phyloP scores from a whole-genome alignment of 2,888 invertebrate species.

The Archips crataeganus region DNA sequence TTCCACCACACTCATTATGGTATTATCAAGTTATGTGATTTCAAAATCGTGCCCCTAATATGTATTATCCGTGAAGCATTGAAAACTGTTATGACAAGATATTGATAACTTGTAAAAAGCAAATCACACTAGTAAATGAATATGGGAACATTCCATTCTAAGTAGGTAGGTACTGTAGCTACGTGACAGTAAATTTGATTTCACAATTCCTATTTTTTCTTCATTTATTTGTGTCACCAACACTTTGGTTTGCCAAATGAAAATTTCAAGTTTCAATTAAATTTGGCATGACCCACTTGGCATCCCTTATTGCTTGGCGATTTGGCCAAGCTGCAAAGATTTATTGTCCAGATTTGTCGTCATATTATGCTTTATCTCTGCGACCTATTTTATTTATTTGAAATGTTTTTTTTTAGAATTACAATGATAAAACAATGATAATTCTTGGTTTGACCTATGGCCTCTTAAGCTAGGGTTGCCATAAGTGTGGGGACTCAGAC shows the following conservation, averaged over 20 bases:
- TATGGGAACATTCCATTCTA: background rate
- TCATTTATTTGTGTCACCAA: background rate
- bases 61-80: no score
- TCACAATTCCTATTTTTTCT: background rate
- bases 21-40: no score
- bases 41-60: no score
- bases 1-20: no score
- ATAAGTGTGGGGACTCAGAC: no score
- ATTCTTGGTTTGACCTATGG: no score
- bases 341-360: constrained; percentile 2
- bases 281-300: constrained; percentile 33
- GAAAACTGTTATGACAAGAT: no score
- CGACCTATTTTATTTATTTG: background rate
- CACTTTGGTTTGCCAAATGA: constrained; percentile 18
- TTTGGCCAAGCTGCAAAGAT: constrained; percentile 11
- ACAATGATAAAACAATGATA: no score
- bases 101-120: background rate
- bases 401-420: no score
- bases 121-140: background rate
- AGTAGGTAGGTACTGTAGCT: background rate
- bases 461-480: no score
- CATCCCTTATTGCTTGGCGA: constrained; percentile 19
- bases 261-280: constrained; percentile 27
- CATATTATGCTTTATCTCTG: background rate
- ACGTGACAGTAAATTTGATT: background rate